Percentiles rank a stretch among this genome's conserved stretches.
These are phyloP conservation scores for Cladopsammia gracilis DNA, from an alignment of 64 coral and sea anemone genomes.

Conservation along the genomic window DNA sequence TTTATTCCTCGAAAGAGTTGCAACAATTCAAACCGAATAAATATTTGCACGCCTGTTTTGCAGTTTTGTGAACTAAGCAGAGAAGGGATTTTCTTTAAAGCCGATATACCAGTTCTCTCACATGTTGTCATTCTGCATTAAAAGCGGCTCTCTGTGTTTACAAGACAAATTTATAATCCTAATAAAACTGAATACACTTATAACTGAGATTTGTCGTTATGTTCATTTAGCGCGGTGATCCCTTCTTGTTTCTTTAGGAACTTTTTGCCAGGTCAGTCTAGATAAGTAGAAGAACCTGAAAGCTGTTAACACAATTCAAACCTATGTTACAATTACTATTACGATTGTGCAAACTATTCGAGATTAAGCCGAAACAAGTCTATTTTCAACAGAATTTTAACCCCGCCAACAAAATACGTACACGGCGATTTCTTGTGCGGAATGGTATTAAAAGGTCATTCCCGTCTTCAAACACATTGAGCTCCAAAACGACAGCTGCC, in stretches of 20 bases:
- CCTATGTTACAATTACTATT: background rate
- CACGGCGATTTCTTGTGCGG: too few relatives aligned
- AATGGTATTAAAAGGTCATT: too few relatives aligned
- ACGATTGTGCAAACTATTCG: too few relatives aligned
- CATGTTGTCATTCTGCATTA: background rate
- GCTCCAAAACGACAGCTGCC: background rate
- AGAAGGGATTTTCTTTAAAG: too few relatives aligned
- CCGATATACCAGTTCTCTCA: background rate
- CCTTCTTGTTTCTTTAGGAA: background rate
- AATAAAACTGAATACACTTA: background rate
- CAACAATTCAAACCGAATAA: too few relatives aligned
- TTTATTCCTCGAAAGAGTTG: background rate
- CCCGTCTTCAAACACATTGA: background rate
- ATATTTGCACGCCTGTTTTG: background rate
- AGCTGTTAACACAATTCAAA: background rate
- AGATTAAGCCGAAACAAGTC: background rate
- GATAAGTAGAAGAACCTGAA: background rate
- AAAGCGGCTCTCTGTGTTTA: background rate
- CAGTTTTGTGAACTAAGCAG: too few relatives aligned
- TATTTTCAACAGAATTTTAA: background rate
- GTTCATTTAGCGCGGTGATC: background rate
- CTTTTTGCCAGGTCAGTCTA: background rate
- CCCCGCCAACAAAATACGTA: too few relatives aligned
- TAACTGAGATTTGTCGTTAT: background rate
- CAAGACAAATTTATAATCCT: background rate